Base-by-base conservation (phyloP, 2,113 vertebrate species). In the Buteo buteo region DNA sequence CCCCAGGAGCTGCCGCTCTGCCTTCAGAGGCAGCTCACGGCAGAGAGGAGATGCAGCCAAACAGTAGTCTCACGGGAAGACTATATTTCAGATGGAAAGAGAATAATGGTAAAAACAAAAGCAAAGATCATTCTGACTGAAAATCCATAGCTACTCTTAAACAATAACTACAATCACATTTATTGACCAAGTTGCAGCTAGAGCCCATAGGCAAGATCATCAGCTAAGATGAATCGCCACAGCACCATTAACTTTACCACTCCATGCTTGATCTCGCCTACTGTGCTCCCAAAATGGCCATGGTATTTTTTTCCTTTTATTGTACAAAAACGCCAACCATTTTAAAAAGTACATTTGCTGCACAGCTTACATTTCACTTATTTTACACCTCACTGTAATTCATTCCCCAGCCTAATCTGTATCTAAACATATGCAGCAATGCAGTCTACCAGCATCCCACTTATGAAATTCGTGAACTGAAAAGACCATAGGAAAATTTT, bases 301-400 rank as follows among this genome's bases (percentile, higher is more conserved):
- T 11, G 19, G 67, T 82, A 34, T 54, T 49, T 83, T 90, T 47
- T 42, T 13, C 29, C 29, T 55, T 76, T 74, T 76, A 79, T 64
- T 83, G 74, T 54, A 65, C 45, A 84, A 73, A 95, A 88, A 65
- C 3, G 1, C 21, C 81, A 76, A 45, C 40, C 49, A n/a, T 76
- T 91, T 93, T 16, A 29, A 72, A 64, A 84, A 93, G 50, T 36
- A 36, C 38, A 31, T 90, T 95, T 95, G 70, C 61, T 52, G 50
- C 49, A 95, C 92, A 92, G 86, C 81, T 95, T 95, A 82, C 40
- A 50, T 93, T 92, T 92, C 91, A 96, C n/a, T 97, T 95, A 71
- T 90, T 92, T 96, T 97, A 94, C 88, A 91, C 94, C 58, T 95
- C 59, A 12, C 66, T 62, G 54, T 95, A 96, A 94, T 88, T 93